Base-by-base conservation (phyloP, 2,113 vertebrate genomes). In the Oxygymnocypris stewartii region DNA sequence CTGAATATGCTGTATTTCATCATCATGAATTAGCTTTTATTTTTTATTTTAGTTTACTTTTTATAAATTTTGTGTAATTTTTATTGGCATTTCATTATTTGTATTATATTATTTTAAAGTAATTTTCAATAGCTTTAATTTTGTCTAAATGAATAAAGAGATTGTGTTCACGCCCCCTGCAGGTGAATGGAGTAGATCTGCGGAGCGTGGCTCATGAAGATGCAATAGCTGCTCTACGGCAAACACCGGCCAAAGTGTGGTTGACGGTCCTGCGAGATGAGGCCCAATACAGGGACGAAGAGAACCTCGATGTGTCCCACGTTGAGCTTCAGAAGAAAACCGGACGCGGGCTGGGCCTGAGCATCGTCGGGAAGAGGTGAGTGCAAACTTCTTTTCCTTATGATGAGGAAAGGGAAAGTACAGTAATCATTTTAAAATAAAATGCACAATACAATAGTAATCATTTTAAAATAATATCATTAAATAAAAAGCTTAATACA, bases 301-400 rank as follows among this genome's bases (percentile, higher is more conserved):
- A 98, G 71, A 97, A 97, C 93, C 88, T 99, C 88, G 96, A 98
- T 28, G 9, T 97, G 2, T 96, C 99, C 86, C 87, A 89, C 1
- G 95, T 98, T 85, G 96, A 97, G 2, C 95, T 99, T 87, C 97
- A 97, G 77, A 98, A 97, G 92, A 98, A 95, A 92, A 93, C 91
- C 0, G 98, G 98, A 54, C 93, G 98, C 12, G 98, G 98, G 0
- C 93, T 99, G 73, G 98, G 98, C 20, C 95, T 99, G 88, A 99
- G 98, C 93, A 99, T 99, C 28, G 98, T 97, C 2, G 97, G 97
- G 14, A 99, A 99, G 91, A 95, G 98, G 98, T 97, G 67, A 28
- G 59, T 40, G 74, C n/a, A 31, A 25, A 40, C 42, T 11, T 65
- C 6, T 73, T 54, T 31, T 59, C 20, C 35, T 77, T 4, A 49